A percentile compares a stretch with the other conserved stretches of the same genome.
Evolutionary conservation across 1,140 invertebrate species (phyloP).

Genomic region (Drosophila pseudoobscura): DNA sequence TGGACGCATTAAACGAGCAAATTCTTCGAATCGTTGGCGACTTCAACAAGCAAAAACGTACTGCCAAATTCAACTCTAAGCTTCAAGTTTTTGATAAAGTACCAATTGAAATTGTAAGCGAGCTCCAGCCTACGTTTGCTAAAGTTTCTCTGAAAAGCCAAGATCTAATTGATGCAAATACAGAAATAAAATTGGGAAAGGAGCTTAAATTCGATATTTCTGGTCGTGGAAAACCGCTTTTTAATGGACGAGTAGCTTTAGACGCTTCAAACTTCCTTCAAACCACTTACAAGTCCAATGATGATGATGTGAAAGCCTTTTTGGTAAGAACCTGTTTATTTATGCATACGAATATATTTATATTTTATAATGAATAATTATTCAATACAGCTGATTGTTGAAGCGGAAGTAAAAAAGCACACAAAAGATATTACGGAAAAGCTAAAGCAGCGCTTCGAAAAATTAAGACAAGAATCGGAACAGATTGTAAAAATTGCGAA

Average conservation of each 20-base stretch:
- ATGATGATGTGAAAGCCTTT: constrained; percentile 86
- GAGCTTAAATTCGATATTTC: constrained; percentile 86
- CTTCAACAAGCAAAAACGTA: constrained; percentile 55
- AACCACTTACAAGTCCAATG: constrained; percentile 86
- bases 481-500: constrained; percentile 84
- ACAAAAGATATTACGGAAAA: constrained; percentile 82
- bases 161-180: constrained; percentile 85
- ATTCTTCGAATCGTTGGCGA: constrained; percentile 47
- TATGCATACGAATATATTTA: neutral
- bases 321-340: constrained; percentile 82
- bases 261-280: constrained; percentile 88
- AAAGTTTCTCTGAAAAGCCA: constrained; percentile 82
- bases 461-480: constrained; percentile 75
- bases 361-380: neutral
- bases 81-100: constrained; percentile 56
- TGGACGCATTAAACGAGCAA: constrained; percentile 70
- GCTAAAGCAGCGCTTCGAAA: constrained; percentile 80
- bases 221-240: constrained; percentile 85
- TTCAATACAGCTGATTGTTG: constrained; percentile 55
- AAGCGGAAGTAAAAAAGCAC: constrained; percentile 68
- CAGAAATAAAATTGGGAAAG: constrained; percentile 87
- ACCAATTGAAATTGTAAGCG: constrained; percentile 55
- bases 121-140: constrained; percentile 54
- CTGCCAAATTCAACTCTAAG: constrained; percentile 55
- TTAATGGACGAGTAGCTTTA: constrained; percentile 85